Percentiles rank a stretch among this genome's conserved stretches.
phyloP scores from a whole-genome alignment of 2,888 invertebrate genomes.

The Rhyacophila evoluta region DNA sequence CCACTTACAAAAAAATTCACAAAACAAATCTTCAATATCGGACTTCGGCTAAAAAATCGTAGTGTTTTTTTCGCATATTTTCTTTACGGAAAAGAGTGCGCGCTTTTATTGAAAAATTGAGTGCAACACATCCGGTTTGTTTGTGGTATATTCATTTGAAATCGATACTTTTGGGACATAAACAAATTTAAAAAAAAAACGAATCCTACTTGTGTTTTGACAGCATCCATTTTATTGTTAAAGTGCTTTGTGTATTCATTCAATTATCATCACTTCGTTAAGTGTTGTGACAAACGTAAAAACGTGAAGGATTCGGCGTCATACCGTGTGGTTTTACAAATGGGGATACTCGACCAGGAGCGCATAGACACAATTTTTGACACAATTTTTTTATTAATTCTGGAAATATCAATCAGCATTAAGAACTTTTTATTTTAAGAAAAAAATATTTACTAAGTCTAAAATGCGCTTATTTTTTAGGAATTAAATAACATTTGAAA shows the following conservation, averaged over 20 bases:
- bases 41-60: not conserved
- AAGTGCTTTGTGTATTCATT: not conserved
- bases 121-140: not conserved
- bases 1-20: not conserved
- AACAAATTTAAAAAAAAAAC: not conserved
- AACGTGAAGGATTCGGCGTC: not conserved
- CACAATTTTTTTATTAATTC: too few relatives aligned
- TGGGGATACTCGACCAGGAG: not conserved
- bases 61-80: not conserved
- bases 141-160: not conserved
- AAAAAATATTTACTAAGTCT: too few relatives aligned
- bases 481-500: too few relatives aligned
- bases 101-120: not conserved
- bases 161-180: not conserved
- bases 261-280: conserved; percentile 1
- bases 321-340: not conserved
- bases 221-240: not conserved
- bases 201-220: not conserved
- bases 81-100: not conserved
- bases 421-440: too few relatives aligned
- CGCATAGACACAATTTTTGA: not conserved
- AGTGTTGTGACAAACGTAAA: conserved; percentile 6
- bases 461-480: too few relatives aligned
- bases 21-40: not conserved
- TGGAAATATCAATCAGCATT: too few relatives aligned